Percentiles rank a stretch among this genome's conserved stretches.
These are phyloP conservation scores for Alloscopus bannaensis DNA, from an alignment of 2,888 invertebrate genomes.

Conservation along the genomic window DNA sequence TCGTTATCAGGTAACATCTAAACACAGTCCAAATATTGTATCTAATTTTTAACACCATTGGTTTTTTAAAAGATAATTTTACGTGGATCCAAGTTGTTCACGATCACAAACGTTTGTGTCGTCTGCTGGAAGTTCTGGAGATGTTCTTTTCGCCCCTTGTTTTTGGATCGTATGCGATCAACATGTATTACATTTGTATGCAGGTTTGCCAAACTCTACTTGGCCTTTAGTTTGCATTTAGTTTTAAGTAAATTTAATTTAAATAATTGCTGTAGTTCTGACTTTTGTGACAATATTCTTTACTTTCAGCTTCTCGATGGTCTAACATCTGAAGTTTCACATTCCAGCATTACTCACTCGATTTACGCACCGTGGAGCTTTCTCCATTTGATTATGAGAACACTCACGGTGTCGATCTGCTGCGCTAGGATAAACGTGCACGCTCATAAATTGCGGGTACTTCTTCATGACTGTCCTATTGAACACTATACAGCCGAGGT, in stretches of 20 bases:
- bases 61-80: slow-evolving; percentile 60
- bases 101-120: slow-evolving; percentile 64
- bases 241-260: too few relatives aligned
- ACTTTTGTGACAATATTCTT: too few relatives aligned
- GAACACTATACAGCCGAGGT: slow-evolving; percentile 59
- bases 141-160: slow-evolving; percentile 67
- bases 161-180: slow-evolving; percentile 66
- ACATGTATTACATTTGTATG: slow-evolving; percentile 70
- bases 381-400: slow-evolving; percentile 61
- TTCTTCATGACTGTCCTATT: slow-evolving; percentile 64
- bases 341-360: too few relatives aligned
- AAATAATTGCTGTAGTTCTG: too few relatives aligned
- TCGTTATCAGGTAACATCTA: too few relatives aligned
- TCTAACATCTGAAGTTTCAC: too few relatives aligned
- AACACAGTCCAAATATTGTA: too few relatives aligned
- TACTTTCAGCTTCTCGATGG: too few relatives aligned
- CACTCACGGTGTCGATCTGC: slow-evolving; percentile 41
- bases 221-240: too few relatives aligned
- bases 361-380: slow-evolving; percentile 70
- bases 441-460: slow-evolving; percentile 50
- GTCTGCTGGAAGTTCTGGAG: slow-evolving; percentile 55
- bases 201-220: too few relatives aligned
- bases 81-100: slow-evolving; percentile 64
- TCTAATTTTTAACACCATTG: too few relatives aligned
- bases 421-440: slow-evolving; percentile 66